Evolutionary conservation across 2,888 invertebrate species (phyloP).

Genomic region (Chloroclystis v-ata): DNA sequence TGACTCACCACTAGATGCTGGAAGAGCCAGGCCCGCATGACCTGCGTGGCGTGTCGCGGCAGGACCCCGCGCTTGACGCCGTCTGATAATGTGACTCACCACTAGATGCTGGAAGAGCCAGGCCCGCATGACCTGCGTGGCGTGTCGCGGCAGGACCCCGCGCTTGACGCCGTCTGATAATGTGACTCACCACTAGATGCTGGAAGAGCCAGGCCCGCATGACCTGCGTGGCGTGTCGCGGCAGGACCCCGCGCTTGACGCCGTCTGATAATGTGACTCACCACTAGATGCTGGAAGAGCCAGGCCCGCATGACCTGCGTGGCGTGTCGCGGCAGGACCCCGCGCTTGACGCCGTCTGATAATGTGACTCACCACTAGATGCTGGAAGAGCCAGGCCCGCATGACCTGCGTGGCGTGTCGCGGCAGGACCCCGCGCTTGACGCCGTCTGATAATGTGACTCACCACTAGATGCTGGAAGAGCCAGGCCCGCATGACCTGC

Average conservation of each 20-base stretch:
- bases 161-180: conserved; percentile 81
- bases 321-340: conserved; percentile 95
- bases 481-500: conserved; percentile 40
- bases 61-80: conserved; percentile 70
- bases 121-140: conserved; percentile 83
- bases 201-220: conserved; percentile 49
- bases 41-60: conserved; percentile 40
- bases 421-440: conserved; percentile 90
- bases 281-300: conserved; percentile 29
- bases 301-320: conserved; percentile 84
- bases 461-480: conserved; percentile 41
- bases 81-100: neutral
- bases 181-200: conserved; percentile 15
- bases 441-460: conserved; percentile 57
- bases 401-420: conserved; percentile 80
- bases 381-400: conserved; percentile 37
- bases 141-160: conserved; percentile 96
- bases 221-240: conserved; percentile 95
- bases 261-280: conserved; percentile 40
- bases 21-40: conserved; percentile 1
- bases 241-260: conserved; percentile 94
- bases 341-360: conserved; percentile 83
- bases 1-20: conserved; percentile 1
- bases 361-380: conserved; percentile 44
- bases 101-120: conserved; percentile 16